phyloP scores from a whole-genome alignment of 2,888 invertebrate genomes.

The Ophioninae sp. region DNA sequence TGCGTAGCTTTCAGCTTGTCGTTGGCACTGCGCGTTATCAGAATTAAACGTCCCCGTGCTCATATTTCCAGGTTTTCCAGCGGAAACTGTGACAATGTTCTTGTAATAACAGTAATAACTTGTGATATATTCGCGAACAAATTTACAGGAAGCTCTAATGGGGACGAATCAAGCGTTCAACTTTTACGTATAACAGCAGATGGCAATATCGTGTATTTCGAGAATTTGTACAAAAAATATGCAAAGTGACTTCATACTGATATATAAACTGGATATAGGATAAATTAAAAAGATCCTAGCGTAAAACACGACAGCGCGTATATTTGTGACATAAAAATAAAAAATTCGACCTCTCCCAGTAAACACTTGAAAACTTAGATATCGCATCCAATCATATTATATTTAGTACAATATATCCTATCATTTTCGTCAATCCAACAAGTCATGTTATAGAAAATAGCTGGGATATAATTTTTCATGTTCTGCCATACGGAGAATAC shows the following conservation, averaged over 20 bases:
- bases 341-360: background rate
- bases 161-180: background rate
- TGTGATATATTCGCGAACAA: background rate
- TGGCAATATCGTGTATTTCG: background rate
- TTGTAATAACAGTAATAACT: background rate
- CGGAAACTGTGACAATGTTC: constrained; percentile 30
- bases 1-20: constrained; percentile 28
- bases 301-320: background rate
- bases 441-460: background rate
- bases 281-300: background rate
- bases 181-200: background rate
- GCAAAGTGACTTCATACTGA: background rate
- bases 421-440: background rate
- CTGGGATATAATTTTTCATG: background rate
- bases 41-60: constrained; percentile 10
- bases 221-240: no score
- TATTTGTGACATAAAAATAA: background rate
- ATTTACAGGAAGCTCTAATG: background rate
- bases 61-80: constrained; percentile 15
- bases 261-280: background rate
- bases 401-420: constrained; percentile 1
- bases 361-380: background rate
- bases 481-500: background rate
- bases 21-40: constrained; percentile 23
- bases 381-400: background rate